phyloP scores from a whole-genome alignment of 2,888 invertebrate species.

The Scaptomyza tumidula region DNA sequence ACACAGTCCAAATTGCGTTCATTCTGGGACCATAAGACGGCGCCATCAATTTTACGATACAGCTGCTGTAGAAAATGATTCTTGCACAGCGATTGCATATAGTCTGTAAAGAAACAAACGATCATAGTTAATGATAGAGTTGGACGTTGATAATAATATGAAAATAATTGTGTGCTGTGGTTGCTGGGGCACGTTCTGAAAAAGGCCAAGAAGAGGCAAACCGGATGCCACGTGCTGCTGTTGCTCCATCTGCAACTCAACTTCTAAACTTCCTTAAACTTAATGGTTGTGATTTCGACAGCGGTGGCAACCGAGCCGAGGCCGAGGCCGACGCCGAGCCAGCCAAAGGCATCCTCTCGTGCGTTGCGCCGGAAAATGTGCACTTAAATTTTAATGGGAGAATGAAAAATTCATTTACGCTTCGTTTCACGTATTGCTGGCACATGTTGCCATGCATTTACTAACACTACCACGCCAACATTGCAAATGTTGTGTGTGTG shows the following conservation, averaged over 20 bases:
- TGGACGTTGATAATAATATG: constrained; percentile 36
- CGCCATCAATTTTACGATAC: constrained; percentile 96
- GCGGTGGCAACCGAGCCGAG: constrained; percentile 5
- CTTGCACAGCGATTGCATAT: constrained; percentile 95
- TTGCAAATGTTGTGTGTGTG: constrained; percentile 1
- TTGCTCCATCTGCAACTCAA: constrained; percentile 36
- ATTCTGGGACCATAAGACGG: constrained; percentile 94
- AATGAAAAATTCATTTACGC: constrained; percentile 81
- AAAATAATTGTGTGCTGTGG: constrained; percentile 33
- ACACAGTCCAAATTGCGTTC: constrained; percentile 96
- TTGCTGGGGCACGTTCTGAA: constrained; percentile 5
- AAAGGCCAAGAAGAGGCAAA: constrained; percentile 2
- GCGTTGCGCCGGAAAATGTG: constrained; percentile 79
- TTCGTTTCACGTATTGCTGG: constrained; percentile 72
- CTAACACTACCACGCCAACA: constrained; percentile 34
- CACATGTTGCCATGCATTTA: constrained; percentile 66
- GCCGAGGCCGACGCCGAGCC: neutral
- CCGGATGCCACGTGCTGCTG: constrained; percentile 26
- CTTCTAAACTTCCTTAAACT: constrained; percentile 64
- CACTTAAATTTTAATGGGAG: constrained; percentile 80
- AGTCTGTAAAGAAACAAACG: constrained; percentile 88
- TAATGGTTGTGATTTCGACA: constrained; percentile 68
- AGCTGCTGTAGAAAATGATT: constrained; percentile 94
- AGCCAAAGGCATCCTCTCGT: constrained; percentile 52
- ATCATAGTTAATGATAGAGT: constrained; percentile 5